Percentiles rank a stretch among this genome's conserved stretches.
These are phyloP conservation scores for Hylaeus volcanicus DNA, from an alignment of 1,140 invertebrate species.

Conservation along the genomic window DNA sequence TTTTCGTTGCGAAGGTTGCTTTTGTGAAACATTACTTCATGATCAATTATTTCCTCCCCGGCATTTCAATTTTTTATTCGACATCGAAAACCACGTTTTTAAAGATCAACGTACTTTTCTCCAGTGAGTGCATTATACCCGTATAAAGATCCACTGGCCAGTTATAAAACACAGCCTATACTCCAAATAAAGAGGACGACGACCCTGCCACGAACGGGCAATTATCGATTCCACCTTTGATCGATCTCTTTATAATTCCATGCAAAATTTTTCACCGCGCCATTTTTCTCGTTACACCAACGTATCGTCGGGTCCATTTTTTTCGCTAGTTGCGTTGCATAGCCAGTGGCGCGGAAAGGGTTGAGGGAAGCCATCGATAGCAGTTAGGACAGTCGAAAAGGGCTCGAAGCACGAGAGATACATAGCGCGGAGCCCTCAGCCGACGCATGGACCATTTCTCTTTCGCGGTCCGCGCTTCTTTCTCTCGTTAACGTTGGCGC, in stretches of 20 bases:
- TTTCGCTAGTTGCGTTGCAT: background rate
- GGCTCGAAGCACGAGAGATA: conserved; percentile 43
- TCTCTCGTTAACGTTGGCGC: conserved; percentile 43
- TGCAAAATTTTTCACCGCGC: conserved; percentile 5
- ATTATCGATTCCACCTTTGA: background rate
- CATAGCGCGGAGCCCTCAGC: conserved; percentile 52
- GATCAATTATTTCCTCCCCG: too few species aligned
- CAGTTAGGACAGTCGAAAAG: conserved; percentile 49
- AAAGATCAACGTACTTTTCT: too few species aligned
- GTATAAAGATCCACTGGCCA: too few species aligned
- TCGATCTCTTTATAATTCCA: background rate
- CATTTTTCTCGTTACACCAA: conserved; percentile 27
- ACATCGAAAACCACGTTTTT: too few species aligned
- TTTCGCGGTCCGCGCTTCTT: conserved; percentile 39
- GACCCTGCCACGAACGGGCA: background rate
- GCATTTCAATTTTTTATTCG: too few species aligned
- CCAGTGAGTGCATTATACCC: too few species aligned
- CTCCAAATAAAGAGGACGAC: background rate
- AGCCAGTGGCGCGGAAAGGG: conserved; percentile 19
- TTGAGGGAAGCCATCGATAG: conserved; percentile 8
- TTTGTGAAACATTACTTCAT: too few species aligned
- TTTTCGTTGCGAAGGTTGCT: too few species aligned
- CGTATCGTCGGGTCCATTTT: conserved; percentile 10
- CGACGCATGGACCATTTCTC: conserved; percentile 51
- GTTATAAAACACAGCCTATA: too few species aligned